phyloP scores from a whole-genome alignment of 1,140 invertebrate genomes.

The Bombus balteatus region DNA sequence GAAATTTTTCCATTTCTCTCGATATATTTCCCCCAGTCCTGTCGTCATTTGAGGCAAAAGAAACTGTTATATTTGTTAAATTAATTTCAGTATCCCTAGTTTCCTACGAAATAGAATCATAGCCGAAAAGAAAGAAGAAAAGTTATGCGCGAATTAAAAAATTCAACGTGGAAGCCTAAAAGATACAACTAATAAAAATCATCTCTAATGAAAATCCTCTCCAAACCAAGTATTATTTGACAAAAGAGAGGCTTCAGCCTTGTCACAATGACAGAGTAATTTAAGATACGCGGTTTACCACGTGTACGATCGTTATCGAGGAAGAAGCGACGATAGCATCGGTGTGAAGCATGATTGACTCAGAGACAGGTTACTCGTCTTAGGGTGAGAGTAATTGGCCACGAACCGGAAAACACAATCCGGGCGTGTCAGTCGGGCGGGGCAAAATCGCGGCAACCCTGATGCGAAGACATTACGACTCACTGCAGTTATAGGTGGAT shows the following conservation, averaged over 20 bases:
- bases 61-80: not conserved
- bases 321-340: not conserved
- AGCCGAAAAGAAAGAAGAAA: not conserved
- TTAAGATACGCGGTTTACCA: too few relatives aligned
- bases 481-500: conserved; percentile 91
- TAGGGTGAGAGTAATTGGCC: not conserved
- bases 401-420: conserved; percentile 49
- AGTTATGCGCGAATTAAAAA: not conserved
- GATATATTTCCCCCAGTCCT: too few relatives aligned
- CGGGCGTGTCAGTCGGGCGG: conserved; percentile 22
- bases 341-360: not conserved
- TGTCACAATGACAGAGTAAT: not conserved
- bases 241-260: not conserved
- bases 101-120: not conserved
- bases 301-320: not conserved
- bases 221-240: not conserved
- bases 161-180: too few relatives aligned
- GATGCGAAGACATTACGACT: conserved; percentile 73
- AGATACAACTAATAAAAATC: not conserved
- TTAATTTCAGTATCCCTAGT: too few relatives aligned
- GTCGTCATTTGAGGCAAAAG: not conserved
- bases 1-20: not conserved
- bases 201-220: not conserved
- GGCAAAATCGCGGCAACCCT: conserved; percentile 31
- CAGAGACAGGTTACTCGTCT: not conserved